Evolutionary conservation across 35 echinoderm and acorn worm species (phyloP), one percentile per base, ranked within the genome.

Genomic region (Eucidaris tribuloides): DNA sequence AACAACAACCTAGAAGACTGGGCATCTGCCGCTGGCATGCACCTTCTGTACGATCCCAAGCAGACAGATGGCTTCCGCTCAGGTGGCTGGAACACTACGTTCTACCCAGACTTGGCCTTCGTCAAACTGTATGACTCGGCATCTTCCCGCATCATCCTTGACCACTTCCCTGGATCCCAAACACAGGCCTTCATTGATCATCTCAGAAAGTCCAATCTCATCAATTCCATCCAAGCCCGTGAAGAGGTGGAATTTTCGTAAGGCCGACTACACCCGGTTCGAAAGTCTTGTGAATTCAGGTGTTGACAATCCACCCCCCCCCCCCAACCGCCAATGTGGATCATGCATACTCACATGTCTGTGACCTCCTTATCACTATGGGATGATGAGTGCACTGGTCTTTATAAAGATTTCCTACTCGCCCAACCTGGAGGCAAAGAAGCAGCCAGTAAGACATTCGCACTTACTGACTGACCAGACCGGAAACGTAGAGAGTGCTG

Each of bases 101-200:
- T 60, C 55, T 65, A 65, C 39, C 81, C 81, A 0, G 81, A 83
- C 9, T 40, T 83, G 5, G 60, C 81, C 3, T 82, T 83, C 60
- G 61, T 60, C 4, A 63, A 14, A 3, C 0, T 33, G 7, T 0
- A 1, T 30, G 30, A 20, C 30, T 59, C 27, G 24, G 13, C 37
- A 41, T 59, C 58, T 19, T 4, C 42, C 14, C 18, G 32, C 6
- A 22, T 15, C 46, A 31, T 82, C 79, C 58, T 83, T 7, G 76
- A 79, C 76, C 55, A 23, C 22, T 83, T 83, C 39, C 81, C 81
- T 19, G 0, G 42, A 43, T 65, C 81, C 5, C 58, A 83, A n/a
- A 63, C 81, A 83, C 38, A 1, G 81, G 17, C 81, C 58, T 4
- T 83, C 81, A 13, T 45, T 56, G 5, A 56, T 56, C 43, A 46